Evolutionary conservation across 2,113 vertebrate genomes (phyloP).

Genomic region (Ammospiza nelsoni): DNA sequence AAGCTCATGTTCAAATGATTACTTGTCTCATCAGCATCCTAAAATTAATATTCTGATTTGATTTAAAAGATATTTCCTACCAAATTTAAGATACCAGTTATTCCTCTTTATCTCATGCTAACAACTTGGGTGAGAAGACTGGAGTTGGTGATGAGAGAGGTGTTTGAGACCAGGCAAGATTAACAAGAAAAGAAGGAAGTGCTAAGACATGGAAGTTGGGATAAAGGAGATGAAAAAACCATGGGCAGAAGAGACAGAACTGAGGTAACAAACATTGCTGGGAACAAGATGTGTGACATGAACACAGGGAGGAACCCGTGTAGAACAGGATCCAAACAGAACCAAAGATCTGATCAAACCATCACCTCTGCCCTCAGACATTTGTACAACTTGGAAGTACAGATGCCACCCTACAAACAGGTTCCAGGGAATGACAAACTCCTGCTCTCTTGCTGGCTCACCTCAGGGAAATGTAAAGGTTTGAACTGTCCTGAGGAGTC

Average conservation of each 20-base stretch:
- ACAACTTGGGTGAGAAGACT: not conserved
- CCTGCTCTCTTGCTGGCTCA: not conserved
- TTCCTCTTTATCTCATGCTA: not conserved
- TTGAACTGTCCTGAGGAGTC: not conserved
- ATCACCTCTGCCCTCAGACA: not conserved
- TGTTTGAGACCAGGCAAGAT: not conserved
- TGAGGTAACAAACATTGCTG: not conserved
- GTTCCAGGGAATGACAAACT: not conserved
- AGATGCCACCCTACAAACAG: not conserved
- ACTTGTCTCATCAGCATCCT: not conserved
- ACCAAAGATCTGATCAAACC: not conserved
- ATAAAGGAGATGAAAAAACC: not conserved
- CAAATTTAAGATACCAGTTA: not conserved
- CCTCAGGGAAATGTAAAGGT: accelerated
- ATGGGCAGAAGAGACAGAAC: not conserved
- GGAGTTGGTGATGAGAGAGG: not conserved
- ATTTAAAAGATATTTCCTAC: not conserved
- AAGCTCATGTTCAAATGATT: not conserved
- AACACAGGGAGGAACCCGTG: not conserved
- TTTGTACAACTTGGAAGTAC: not conserved
- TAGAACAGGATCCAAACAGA: not conserved
- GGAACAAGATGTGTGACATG: accelerated
- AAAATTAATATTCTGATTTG: not conserved
- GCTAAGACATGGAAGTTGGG: not conserved
- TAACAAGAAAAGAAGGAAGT: not conserved